phyloP scores from a whole-genome alignment of 1,140 invertebrate species.

The Eriosoma lanigerum region DNA sequence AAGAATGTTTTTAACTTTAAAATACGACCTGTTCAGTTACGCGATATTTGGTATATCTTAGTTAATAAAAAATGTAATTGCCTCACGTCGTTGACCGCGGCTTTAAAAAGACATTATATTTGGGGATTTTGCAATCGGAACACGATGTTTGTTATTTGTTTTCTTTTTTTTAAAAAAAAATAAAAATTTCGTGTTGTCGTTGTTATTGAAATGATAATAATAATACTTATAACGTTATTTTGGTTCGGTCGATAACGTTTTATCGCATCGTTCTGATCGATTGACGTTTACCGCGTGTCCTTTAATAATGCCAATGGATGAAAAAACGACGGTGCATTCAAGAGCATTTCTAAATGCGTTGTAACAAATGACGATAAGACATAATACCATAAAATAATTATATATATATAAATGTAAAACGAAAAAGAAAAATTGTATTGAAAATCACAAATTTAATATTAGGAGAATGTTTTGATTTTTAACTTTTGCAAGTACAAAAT shows the following conservation, averaged over 20 bases:
- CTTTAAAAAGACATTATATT: background rate
- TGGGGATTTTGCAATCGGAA: background rate
- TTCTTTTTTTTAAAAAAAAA: background rate
- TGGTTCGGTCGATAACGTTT: background rate
- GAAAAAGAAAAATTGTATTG: too few relatives aligned
- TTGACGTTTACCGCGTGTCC: conserved; percentile 21
- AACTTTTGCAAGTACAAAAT: too few relatives aligned
- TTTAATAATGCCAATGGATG: background rate
- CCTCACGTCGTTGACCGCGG: background rate
- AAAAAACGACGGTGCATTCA: background rate
- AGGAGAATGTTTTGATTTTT: too few relatives aligned
- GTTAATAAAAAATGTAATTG: too few relatives aligned
- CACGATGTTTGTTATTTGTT: background rate
- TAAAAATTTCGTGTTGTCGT: background rate
- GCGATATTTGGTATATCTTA: too few relatives aligned
- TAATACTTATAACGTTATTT: too few relatives aligned
- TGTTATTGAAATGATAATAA: too few relatives aligned
- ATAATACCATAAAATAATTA: background rate
- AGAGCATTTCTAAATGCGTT: background rate
- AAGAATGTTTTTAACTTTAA: too few relatives aligned
- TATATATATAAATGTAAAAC: too few relatives aligned
- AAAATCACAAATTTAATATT: too few relatives aligned
- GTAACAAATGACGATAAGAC: background rate
- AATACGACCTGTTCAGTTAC: too few relatives aligned
- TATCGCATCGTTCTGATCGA: conserved; percentile 40